A percentile compares a stretch with the other conserved stretches of the same genome.
phyloP scores from a whole-genome alignment of 1,140 invertebrate species.

The Drosophila orosa region DNA sequence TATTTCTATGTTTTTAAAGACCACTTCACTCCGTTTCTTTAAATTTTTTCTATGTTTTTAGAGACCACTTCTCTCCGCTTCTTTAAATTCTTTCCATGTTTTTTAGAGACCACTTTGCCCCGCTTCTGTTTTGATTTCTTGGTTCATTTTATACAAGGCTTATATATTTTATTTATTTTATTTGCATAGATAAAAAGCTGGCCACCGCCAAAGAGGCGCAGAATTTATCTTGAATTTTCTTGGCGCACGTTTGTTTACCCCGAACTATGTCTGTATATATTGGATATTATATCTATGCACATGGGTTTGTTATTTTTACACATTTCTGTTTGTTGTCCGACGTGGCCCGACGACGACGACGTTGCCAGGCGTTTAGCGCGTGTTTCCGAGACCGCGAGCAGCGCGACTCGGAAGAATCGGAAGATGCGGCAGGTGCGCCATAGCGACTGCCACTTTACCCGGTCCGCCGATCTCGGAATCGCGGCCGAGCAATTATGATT shows the following conservation, averaged over 20 bases:
- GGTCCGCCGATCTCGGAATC: slow-evolving; percentile 26
- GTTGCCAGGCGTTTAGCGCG: slow-evolving; percentile 42
- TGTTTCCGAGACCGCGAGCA: slow-evolving; percentile 41
- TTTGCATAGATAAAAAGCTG: slow-evolving; percentile 53
- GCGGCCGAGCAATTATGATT: slow-evolving; percentile 44
- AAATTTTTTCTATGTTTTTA: neutral
- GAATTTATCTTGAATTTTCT: slow-evolving; percentile 47
- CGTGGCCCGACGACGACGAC: slow-evolving; percentile 5
- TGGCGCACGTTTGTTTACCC: slow-evolving; percentile 50
- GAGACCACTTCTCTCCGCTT: slow-evolving; percentile 1
- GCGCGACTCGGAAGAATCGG: slow-evolving; percentile 10
- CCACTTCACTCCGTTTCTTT: neutral
- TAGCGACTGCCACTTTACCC: slow-evolving; percentile 59
- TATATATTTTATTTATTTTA: slow-evolving; percentile 47
- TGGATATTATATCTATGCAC: slow-evolving; percentile 37
- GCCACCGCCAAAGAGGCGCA: slow-evolving; percentile 21
- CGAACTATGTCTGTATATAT: slow-evolving; percentile 34
- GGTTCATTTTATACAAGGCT: slow-evolving; percentile 14
- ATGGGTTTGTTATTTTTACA: slow-evolving; percentile 72
- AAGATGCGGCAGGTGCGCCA: slow-evolving; percentile 71
- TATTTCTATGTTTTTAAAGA: neutral
- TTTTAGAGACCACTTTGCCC: neutral
- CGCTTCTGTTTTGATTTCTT: slow-evolving; percentile 40
- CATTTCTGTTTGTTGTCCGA: slow-evolving; percentile 42
- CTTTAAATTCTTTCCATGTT: neutral